A percentile compares a stretch with the other conserved stretches of the same genome.
phyloP scores from a whole-genome alignment of 2,797 vertebrate species.

The Lycodopsis pacificus region DNA sequence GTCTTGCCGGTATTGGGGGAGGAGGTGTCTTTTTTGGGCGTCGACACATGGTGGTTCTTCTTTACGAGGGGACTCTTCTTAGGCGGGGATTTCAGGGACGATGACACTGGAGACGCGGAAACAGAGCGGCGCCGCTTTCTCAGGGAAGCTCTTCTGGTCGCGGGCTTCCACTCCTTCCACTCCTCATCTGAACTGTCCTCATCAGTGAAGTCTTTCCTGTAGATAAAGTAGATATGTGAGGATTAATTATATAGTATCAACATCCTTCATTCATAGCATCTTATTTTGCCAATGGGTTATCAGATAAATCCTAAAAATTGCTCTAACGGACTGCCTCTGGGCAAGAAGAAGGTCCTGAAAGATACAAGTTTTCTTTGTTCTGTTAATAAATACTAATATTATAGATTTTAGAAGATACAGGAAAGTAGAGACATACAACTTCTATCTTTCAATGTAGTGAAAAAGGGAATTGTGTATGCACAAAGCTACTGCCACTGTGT shows the following conservation, averaged over 20 bases:
- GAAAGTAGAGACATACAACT: no score
- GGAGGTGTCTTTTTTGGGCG: constrained; percentile 25
- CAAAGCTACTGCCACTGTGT: no score
- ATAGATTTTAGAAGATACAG: no score
- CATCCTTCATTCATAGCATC: neutral
- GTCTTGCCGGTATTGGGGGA: neutral
- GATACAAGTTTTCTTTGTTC: no score
- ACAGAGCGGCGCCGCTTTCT: constrained; percentile 34
- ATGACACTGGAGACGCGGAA: constrained; percentile 21
- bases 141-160: constrained; percentile 20
- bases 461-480: no score
- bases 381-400: no score
- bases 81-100: constrained; percentile 28
- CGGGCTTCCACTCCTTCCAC: constrained; percentile 17
- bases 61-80: constrained; percentile 40
- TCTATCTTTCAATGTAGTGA: no score
- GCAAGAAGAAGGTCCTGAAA: no score
- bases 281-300: no score
- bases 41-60: constrained; percentile 13
- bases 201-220: constrained; percentile 46
- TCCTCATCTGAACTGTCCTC: constrained; percentile 55
- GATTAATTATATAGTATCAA: neutral
- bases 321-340: no score
- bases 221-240: neutral
- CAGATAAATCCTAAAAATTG: no score